These are phyloP conservation scores for Neoniphon sammara DNA, from an alignment of 2,797 vertebrate genomes.

Conservation along the genomic window DNA sequence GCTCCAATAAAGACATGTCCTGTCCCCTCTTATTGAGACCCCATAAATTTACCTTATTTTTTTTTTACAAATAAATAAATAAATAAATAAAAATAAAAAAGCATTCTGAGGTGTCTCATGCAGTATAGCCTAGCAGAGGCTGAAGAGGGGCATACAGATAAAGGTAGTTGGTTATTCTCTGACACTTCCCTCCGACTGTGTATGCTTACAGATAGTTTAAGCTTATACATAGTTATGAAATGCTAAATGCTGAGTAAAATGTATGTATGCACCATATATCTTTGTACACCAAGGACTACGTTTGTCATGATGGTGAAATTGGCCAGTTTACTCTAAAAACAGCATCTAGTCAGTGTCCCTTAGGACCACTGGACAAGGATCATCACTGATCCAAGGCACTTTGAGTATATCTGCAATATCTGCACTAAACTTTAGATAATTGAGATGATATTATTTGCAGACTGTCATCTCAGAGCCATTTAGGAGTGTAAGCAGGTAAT, in stretches of 20 bases:
- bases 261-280: background rate
- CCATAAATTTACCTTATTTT: background rate
- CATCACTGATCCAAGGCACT: background rate
- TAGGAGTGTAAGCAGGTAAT: slow-evolving; percentile 51
- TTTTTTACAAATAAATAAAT: too few relatives aligned
- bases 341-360: background rate
- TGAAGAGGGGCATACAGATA: too few relatives aligned
- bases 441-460: slow-evolving; percentile 10
- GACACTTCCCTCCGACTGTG: too few relatives aligned
- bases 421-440: slow-evolving; percentile 5
- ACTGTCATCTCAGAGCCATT: slow-evolving; percentile 21
- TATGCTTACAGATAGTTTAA: background rate
- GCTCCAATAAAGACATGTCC: background rate
- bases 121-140: too few relatives aligned
- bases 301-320: background rate
- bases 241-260: background rate
- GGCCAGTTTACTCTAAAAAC: background rate
- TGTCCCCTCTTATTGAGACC: background rate
- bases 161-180: too few relatives aligned
- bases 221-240: background rate
- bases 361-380: background rate
- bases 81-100: too few relatives aligned
- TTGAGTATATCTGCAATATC: background rate
- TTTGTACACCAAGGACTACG: background rate
- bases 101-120: too few relatives aligned